These are phyloP conservation scores for Apis florea DNA, from an alignment of 1,140 invertebrate species.

Conservation along the genomic window DNA sequence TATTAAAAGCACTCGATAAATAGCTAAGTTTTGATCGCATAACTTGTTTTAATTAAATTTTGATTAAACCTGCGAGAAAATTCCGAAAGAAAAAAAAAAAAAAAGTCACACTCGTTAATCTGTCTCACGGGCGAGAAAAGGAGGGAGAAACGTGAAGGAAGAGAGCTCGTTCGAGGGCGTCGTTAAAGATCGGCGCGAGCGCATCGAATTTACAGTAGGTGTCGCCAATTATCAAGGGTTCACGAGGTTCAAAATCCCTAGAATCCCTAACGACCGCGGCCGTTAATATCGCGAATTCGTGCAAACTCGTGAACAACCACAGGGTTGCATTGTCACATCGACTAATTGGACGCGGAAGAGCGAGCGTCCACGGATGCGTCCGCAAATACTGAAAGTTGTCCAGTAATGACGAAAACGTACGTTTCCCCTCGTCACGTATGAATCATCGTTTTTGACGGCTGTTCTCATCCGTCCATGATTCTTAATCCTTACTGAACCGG, in stretches of 20 bases:
- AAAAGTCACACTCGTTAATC: too few relatives aligned
- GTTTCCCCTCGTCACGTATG: too few relatives aligned
- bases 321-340: conserved; percentile 15
- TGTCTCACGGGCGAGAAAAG: too few relatives aligned
- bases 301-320: conserved; percentile 12
- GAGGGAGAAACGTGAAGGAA: too few relatives aligned
- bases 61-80: too few relatives aligned
- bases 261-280: conserved; percentile 26
- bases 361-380: conserved; percentile 22
- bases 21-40: too few relatives aligned
- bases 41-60: too few relatives aligned
- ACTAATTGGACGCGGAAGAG: conserved; percentile 28
- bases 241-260: neutral
- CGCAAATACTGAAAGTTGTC: conserved; percentile 19
- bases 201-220: neutral
- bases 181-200: neutral
- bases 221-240: conserved; percentile 22
- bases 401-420: neutral
- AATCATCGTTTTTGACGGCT: neutral
- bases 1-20: too few relatives aligned
- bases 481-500: too few relatives aligned
- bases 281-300: neutral
- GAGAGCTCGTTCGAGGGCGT: too few relatives aligned
- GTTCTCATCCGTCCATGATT: too few relatives aligned
- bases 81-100: too few relatives aligned